These are phyloP conservation scores for Empidonax traillii DNA, from an alignment of 2,113 vertebrate genomes.

Conservation along the genomic window DNA sequence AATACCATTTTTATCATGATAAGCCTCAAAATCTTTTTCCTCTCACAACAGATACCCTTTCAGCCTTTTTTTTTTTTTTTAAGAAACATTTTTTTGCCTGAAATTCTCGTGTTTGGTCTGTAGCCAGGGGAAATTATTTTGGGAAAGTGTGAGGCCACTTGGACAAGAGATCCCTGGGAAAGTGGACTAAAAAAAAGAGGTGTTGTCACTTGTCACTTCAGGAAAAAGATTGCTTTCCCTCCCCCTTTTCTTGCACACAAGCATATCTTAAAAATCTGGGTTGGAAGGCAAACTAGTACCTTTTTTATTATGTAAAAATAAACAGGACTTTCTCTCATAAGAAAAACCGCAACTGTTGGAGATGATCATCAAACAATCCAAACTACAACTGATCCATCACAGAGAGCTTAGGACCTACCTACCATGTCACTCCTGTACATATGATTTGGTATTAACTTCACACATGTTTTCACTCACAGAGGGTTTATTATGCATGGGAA, in stretches of 20 bases:
- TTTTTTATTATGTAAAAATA: neutral
- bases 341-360: neutral
- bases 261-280: neutral
- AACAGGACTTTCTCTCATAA: neutral
- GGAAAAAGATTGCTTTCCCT: neutral
- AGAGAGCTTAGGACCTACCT: neutral
- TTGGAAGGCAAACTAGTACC: neutral
- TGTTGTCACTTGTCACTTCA: constrained; percentile 48
- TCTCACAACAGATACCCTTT: neutral
- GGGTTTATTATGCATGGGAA: neutral
- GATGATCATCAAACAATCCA: neutral
- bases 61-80: neutral
- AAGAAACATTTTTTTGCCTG: neutral
- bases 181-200: neutral
- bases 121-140: constrained; percentile 61
- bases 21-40: neutral
- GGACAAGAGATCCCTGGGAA: constrained; percentile 59
- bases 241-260: neutral
- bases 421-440: neutral
- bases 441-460: neutral
- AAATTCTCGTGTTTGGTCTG: constrained; percentile 19
- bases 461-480: neutral
- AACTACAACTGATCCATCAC: neutral
- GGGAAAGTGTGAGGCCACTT: constrained; percentile 53
- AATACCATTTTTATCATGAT: neutral